phyloP scores from a whole-genome alignment of 1,140 invertebrate genomes.

The Macrobrachium rosenbergii region DNA sequence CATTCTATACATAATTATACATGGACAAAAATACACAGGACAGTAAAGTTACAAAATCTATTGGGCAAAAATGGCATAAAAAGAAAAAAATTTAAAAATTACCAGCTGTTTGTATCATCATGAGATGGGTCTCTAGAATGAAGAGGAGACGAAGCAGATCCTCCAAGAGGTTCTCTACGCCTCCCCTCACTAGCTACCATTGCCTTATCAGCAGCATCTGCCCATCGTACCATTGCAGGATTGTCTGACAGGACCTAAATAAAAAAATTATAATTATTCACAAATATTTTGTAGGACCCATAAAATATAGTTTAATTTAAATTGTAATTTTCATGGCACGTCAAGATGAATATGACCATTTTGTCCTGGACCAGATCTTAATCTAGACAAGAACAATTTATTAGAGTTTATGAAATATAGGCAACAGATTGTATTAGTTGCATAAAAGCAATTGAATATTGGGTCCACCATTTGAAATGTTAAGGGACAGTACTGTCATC shows the following conservation, averaged over 20 bases:
- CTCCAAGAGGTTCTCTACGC: conserved; percentile 67
- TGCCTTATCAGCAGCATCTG: conserved; percentile 84
- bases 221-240: conserved; percentile 75
- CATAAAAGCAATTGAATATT: no score
- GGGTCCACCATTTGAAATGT: no score
- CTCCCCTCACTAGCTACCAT: conserved; percentile 61
- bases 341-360: no score
- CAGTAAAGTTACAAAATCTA: no score
- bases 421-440: no score
- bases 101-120: conserved; percentile 48
- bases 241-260: conserved; percentile 63
- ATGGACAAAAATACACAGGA: neutral
- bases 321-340: no score
- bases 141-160: conserved; percentile 66
- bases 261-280: neutral
- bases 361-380: no score
- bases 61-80: no score
- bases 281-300: neutral
- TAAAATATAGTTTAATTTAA: conserved; percentile 11
- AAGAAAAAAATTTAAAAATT: neutral
- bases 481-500: no score
- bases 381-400: no score
- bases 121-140: conserved; percentile 61
- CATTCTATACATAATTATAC: neutral
- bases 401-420: no score